Base-by-base conservation (phyloP, 2,113 vertebrate species). In the Tachycineta bicolor region DNA sequence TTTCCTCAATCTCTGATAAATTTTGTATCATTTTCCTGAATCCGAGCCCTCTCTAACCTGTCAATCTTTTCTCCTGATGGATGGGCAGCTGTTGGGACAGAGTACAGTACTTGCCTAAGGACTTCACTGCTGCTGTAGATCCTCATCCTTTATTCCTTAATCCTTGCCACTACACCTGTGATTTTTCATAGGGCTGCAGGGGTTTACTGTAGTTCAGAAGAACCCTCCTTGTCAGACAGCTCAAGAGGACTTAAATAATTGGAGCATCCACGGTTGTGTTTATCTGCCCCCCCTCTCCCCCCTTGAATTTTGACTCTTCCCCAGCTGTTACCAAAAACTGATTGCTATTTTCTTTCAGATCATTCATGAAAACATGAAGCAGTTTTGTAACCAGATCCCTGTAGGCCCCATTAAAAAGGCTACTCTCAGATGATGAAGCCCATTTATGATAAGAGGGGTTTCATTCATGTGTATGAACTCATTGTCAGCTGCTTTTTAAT, bases 301-400 rank as follows among this genome's bases (percentile, higher is more conserved):
- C 14, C 6, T 82, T 18, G 20, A 67, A 33, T 94, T 90, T 77
- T 88, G 11, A 14, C 31, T 75, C 26, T 58, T 76, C 50, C 94
- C 39, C 52, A 83, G 23, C 62, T 59, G 33, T 85, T 90, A 85
- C 29, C 2, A 3, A 71, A 76, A 93, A 84, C 52, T 64, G 55
- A 73, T 87, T 49, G 31, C 49, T 89, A 18, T 83, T 96, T 93
- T 86, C 33, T 94, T 90, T 88, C 71, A 77, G 65, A 80, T 88
- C 71, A 49, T 28, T 77, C 53, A 64, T 64, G 76, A 91, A 85
- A 49, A 60, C 59, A 70, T 0, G 0, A 83, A 90, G 28, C 75
- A 83, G 74, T 83, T 90, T 76, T 86, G 79, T 89, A 96, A 77
- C 25, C 43, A 67, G 78, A 67, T 90, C 90, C 75, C 43, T 52